These are phyloP conservation scores for Chionis minor DNA, from an alignment of 2,113 vertebrate genomes.

Conservation along the genomic window DNA sequence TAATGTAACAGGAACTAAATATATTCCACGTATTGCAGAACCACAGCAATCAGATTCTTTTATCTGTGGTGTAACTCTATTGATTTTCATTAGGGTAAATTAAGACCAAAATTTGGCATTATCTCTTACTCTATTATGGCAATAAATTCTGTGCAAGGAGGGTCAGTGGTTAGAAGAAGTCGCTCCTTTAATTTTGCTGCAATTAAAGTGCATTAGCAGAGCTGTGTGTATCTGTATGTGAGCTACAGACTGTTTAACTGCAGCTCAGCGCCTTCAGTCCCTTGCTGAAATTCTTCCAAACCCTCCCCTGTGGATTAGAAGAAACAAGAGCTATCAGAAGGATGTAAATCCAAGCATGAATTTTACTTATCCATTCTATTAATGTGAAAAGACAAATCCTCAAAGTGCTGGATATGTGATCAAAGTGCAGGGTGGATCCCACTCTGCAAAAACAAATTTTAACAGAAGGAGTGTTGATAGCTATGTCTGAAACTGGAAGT, in stretches of 20 bases:
- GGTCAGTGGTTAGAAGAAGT: background rate
- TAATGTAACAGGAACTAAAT: background rate
- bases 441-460: conserved; percentile 43
- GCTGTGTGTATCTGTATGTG: background rate
- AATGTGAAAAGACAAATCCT: conserved; percentile 57
- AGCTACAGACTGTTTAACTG: background rate
- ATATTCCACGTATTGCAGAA: background rate
- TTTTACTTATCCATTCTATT: conserved; percentile 41
- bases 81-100: background rate
- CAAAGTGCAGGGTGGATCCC: conserved; percentile 20
- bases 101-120: background rate
- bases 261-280: background rate
- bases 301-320: background rate
- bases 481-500: conserved; percentile 64
- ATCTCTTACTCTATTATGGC: background rate
- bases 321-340: background rate
- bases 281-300: conserved; percentile 26
- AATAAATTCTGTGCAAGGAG: background rate
- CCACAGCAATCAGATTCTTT: background rate
- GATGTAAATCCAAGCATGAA: conserved; percentile 26
- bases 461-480: conserved; percentile 71
- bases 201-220: background rate
- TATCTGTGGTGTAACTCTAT: background rate
- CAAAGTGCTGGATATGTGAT: conserved; percentile 43
- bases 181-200: background rate